Conservation (phyloP, 2,797 vertebrate genomes). For the Nasua narica region DNA sequence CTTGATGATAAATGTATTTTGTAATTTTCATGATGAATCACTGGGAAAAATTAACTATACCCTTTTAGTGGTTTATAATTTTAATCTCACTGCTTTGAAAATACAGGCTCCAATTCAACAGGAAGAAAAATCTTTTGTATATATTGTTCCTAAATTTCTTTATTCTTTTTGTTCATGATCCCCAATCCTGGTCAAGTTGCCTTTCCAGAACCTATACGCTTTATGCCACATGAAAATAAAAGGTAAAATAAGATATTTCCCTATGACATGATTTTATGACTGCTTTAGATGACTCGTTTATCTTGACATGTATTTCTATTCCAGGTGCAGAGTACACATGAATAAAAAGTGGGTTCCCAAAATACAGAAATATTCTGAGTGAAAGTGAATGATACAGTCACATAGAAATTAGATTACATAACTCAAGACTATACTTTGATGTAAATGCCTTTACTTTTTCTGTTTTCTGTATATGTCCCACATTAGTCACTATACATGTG, state of each 20-base stretch:
- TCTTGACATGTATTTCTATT: background rate
- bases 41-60: constrained; percentile 43
- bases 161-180: background rate
- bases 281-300: background rate
- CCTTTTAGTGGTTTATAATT: constrained; percentile 49
- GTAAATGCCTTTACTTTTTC: background rate
- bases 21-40: constrained; percentile 66
- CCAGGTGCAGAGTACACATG: background rate
- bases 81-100: background rate
- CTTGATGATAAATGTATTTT: constrained; percentile 59
- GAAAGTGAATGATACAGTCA: background rate
- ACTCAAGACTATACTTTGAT: background rate
- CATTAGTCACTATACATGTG: background rate
- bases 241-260: background rate
- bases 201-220: background rate
- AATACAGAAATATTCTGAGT: background rate
- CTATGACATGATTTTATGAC: background rate
- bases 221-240: background rate
- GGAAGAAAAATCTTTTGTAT: background rate
- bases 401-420: background rate
- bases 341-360: constrained; percentile 3
- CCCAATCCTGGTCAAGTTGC: background rate
- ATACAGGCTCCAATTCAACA: background rate
- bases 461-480: background rate
- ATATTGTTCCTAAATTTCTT: background rate